These are phyloP conservation scores for Cordilura impudica DNA, from an alignment of 2,888 invertebrate species.

Conservation along the genomic window DNA sequence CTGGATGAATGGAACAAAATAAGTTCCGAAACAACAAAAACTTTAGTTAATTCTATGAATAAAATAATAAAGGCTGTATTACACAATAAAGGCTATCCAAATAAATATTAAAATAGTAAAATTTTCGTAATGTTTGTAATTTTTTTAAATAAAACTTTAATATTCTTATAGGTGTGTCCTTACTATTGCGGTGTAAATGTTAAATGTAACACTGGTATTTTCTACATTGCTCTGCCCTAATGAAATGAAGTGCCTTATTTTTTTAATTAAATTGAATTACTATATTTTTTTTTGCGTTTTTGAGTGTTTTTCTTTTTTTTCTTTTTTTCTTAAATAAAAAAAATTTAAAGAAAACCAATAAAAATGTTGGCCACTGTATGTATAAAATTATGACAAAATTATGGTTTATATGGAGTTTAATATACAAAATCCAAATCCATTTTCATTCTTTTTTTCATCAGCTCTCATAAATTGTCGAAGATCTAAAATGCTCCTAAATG, in stretches of 20 bases:
- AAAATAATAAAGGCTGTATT: slow-evolving; percentile 4
- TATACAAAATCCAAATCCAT: too few species aligned
- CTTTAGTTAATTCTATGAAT: slow-evolving; percentile 1
- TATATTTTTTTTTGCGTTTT: neutral
- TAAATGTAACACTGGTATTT: neutral
- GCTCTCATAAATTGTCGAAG: too few species aligned
- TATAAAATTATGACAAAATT: too few species aligned
- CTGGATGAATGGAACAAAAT: neutral
- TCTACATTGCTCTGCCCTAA: neutral
- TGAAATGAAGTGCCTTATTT: neutral
- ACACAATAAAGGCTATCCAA: neutral
- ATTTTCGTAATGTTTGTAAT: neutral
- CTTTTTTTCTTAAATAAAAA: too few species aligned
- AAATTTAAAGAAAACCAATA: too few species aligned
- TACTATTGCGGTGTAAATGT: neutral
- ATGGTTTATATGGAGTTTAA: too few species aligned
- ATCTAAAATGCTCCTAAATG: too few species aligned
- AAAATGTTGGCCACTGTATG: too few species aligned
- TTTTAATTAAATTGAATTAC: neutral
- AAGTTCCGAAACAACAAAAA: neutral
- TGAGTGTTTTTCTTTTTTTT: too few species aligned
- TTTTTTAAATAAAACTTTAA: neutral
- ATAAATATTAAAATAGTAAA: slow-evolving; percentile 4
- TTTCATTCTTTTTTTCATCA: too few species aligned
- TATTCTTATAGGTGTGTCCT: slow-evolving; percentile 8